Percentiles rank a stretch among this genome's conserved stretches.
phyloP scores from a whole-genome alignment of 2,113 vertebrate genomes.

The Myiagra hebetior region DNA sequence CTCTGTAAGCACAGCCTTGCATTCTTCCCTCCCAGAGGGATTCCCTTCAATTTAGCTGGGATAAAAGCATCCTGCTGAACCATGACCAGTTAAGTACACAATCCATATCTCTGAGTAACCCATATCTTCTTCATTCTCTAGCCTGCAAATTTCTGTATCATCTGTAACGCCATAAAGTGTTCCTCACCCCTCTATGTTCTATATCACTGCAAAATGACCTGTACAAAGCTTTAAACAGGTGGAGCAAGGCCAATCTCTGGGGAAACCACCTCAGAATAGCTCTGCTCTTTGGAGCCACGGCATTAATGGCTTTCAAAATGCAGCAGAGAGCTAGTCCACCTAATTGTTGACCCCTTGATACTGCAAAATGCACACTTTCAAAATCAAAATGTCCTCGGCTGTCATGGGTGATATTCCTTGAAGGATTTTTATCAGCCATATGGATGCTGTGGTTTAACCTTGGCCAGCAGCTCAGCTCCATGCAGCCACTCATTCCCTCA shows the following conservation, averaged over 20 bases:
- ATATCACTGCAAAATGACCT: neutral
- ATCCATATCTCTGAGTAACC: conserved; percentile 34
- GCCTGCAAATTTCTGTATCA: conserved; percentile 12
- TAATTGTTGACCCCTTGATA: neutral
- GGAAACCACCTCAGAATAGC: neutral
- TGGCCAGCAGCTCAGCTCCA: neutral
- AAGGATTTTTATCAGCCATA: neutral
- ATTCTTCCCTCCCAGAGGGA: conserved; percentile 11
- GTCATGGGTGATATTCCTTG: neutral
- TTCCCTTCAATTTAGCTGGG: conserved; percentile 23
- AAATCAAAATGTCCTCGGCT: neutral
- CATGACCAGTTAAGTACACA: conserved; percentile 27
- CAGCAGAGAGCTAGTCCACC: neutral
- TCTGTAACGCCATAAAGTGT: neutral
- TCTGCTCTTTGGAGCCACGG: neutral
- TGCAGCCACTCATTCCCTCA: accelerated
- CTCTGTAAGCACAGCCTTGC: neutral
- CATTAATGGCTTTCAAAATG: neutral
- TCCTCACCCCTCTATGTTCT: neutral
- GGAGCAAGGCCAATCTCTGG: neutral
- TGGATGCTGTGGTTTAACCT: neutral
- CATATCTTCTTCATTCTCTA: neutral
- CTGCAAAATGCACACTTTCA: neutral
- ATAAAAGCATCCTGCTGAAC: conserved; percentile 52
- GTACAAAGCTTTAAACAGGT: neutral